These are phyloP conservation scores for Brachyhypopomus occidentalis DNA, from an alignment of 2,113 vertebrate genomes.

Conservation along the genomic window DNA sequence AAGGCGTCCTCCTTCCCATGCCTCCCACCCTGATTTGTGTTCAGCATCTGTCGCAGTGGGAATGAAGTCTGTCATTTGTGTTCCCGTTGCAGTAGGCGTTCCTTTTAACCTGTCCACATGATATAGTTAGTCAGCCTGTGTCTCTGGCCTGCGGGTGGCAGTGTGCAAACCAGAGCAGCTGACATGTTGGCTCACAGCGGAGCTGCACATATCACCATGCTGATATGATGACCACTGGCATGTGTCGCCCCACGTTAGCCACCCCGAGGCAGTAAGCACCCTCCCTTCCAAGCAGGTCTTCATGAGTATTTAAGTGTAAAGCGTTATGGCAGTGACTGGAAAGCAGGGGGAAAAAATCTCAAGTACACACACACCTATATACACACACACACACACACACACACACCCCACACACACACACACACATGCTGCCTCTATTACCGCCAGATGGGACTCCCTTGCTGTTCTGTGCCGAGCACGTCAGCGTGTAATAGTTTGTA, in stretches of 20 bases:
- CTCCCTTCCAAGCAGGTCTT: constrained; percentile 38
- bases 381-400: background rate
- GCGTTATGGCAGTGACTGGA: constrained; percentile 39
- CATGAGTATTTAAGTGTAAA: constrained; percentile 58
- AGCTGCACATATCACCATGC: constrained; percentile 55
- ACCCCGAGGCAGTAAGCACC: constrained; percentile 50
- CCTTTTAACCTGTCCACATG: constrained; percentile 55
- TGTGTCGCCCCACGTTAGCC: constrained; percentile 69
- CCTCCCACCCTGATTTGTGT: background rate
- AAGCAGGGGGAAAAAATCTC: constrained; percentile 36
- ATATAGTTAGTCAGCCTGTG: constrained; percentile 55
- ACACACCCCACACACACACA: constrained; percentile 7
- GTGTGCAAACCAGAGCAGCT: constrained; percentile 46
- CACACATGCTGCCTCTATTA: background rate
- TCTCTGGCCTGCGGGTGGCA: constrained; percentile 20
- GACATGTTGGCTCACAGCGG: constrained; percentile 65
- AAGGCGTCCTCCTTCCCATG: too few species aligned
- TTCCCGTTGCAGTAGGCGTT: constrained; percentile 44
- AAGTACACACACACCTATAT: constrained; percentile 7
- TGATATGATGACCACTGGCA: constrained; percentile 74
- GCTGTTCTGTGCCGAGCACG: constrained; percentile 32
- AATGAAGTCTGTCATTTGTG: background rate
- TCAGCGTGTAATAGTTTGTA: constrained; percentile 56
- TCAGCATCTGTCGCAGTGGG: background rate
- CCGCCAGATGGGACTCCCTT: constrained; percentile 17